Conservation (phyloP, 1,140 invertebrate species). For the Pygmarrhopalites habei region DNA sequence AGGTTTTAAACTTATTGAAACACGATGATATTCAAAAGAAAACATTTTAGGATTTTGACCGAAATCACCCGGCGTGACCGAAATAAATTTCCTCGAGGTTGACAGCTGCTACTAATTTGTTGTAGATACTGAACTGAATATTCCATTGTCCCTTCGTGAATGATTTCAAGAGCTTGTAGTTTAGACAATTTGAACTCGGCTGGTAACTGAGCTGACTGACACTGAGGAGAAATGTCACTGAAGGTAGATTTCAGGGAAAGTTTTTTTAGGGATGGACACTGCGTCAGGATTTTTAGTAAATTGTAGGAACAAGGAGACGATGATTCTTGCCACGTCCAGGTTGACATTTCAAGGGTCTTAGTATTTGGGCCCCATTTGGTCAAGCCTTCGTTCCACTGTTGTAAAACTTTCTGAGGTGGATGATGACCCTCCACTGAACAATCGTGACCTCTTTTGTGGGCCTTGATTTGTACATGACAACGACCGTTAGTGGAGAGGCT, state of each 20-base stretch:
- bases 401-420: too few species aligned
- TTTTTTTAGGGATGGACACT: conserved; percentile 11
- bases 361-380: neutral
- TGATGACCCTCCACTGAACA: too few species aligned
- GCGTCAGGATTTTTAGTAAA: neutral
- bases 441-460: too few species aligned
- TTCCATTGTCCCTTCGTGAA: neutral
- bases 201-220: neutral
- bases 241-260: neutral
- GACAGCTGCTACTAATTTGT: neutral
- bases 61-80: too few species aligned
- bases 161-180: neutral
- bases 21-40: too few species aligned
- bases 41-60: too few species aligned
- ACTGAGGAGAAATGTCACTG: too few species aligned
- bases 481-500: too few species aligned
- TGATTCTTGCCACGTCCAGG: neutral
- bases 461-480: too few species aligned
- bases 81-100: conserved; percentile 9
- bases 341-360: neutral
- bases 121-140: neutral
- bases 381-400: neutral
- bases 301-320: neutral
- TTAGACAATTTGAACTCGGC: neutral
- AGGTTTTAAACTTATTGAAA: too few species aligned